Percentiles rank a stretch among this genome's conserved stretches.
These are phyloP conservation scores for Nephrotoma flavescens DNA, from an alignment of 2,888 invertebrate species.

Conservation along the genomic window DNA sequence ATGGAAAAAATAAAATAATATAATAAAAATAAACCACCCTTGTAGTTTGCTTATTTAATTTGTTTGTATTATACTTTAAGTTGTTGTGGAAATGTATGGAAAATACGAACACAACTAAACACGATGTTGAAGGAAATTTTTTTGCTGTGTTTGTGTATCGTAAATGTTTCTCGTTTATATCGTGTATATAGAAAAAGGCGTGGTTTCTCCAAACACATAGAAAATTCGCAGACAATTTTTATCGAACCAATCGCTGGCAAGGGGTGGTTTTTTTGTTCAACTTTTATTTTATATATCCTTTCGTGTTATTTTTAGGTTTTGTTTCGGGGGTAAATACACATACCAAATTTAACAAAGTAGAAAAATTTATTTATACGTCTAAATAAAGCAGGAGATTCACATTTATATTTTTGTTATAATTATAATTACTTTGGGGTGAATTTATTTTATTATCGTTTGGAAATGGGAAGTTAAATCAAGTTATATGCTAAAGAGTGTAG, in stretches of 20 bases:
- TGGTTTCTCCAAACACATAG: neutral
- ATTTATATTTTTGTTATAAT: neutral
- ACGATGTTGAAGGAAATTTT: neutral
- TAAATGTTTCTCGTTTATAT: neutral
- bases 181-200: neutral
- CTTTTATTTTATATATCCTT: neutral
- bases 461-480: conserved; percentile 1
- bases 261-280: neutral
- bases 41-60: neutral
- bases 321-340: neutral
- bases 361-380: neutral
- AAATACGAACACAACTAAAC: neutral
- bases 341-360: neutral
- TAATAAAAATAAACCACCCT: conserved; percentile 4
- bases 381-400: neutral
- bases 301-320: neutral
- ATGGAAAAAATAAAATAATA: neutral
- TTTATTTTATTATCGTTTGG: conserved; percentile 1
- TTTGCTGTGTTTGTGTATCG: neutral
- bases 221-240: neutral
- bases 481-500: neutral
- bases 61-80: neutral
- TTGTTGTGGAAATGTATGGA: conserved; percentile 2
- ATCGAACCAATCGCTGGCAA: neutral
- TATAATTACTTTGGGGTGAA: conserved; percentile 4